Evolutionary conservation across 1,140 invertebrate species (phyloP).

Genomic region (Aricia agestis): DNA sequence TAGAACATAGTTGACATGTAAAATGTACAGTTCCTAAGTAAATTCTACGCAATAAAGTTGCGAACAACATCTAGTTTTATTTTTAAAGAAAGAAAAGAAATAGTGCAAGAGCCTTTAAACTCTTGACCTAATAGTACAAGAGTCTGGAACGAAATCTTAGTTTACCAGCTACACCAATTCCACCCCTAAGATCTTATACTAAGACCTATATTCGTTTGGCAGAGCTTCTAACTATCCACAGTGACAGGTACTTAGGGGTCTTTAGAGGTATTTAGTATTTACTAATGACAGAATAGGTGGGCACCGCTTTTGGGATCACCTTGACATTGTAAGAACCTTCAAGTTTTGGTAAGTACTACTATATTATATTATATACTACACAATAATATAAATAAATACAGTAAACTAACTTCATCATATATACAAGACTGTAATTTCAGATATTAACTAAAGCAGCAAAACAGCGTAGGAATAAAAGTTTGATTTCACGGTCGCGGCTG

Average conservation of each 20-base stretch:
- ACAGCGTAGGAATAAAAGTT: too few species aligned
- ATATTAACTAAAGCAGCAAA: too few species aligned
- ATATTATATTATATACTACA: not conserved
- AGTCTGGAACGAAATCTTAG: not conserved
- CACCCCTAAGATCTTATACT: not conserved
- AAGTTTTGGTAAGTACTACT: not conserved
- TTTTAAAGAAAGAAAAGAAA: not conserved
- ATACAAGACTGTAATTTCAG: too few species aligned
- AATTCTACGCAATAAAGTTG: not conserved
- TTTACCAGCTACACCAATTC: not conserved
- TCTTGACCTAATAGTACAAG: not conserved
- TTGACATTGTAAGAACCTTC: not conserved
- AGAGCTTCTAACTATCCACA: not conserved
- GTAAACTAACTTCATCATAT: too few species aligned
- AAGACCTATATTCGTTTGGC: not conserved
- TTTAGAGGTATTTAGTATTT: conserved; percentile 4
- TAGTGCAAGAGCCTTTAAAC: not conserved
- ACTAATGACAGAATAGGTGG: not conserved
- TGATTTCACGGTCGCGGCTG: too few species aligned
- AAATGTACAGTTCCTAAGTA: too few species aligned
- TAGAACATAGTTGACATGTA: too few species aligned
- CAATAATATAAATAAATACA: not conserved
- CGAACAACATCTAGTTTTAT: too few species aligned
- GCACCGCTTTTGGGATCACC: not conserved
- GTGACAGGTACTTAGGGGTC: conserved; percentile 4